Percentiles rank a stretch among this genome's conserved stretches.
Evolutionary conservation across 2,113 vertebrate genomes (phyloP).

Genomic region (Gambusia holbrooki): DNA sequence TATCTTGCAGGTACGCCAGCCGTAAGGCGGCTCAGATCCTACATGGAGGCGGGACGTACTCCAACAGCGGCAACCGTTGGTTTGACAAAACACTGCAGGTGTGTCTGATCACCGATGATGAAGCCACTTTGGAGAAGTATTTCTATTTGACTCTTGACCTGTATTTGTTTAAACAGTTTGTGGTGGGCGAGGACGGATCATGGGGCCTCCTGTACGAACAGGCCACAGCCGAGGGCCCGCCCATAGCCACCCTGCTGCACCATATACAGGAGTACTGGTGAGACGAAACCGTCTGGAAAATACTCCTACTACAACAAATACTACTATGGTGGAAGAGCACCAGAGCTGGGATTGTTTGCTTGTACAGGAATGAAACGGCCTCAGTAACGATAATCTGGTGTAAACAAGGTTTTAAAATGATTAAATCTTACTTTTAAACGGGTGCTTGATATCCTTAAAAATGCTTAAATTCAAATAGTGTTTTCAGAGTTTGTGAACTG

Average conservation of each 20-base stretch:
- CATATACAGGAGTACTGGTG: constrained; percentile 85
- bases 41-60: constrained; percentile 86
- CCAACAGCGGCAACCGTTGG: constrained; percentile 89
- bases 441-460: too few relatives aligned
- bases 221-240: constrained; percentile 83
- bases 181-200: constrained; percentile 86
- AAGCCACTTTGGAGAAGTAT: not conserved
- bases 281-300: constrained; percentile 16
- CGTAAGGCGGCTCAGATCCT: constrained; percentile 86
- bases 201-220: constrained; percentile 87
- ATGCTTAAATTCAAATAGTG: too few relatives aligned
- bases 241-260: constrained; percentile 81
- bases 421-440: not conserved
- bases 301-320: not conserved
- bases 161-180: constrained; percentile 74
- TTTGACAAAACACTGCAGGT: constrained; percentile 90
- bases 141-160: not conserved
- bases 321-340: not conserved
- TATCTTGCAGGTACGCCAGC: constrained; percentile 80
- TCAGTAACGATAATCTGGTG: not conserved
- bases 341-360: not conserved
- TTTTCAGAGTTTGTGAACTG: too few relatives aligned
- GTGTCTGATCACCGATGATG: accelerated
- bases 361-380: not conserved
- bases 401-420: not conserved